phyloP scores from a whole-genome alignment of 2,113 vertebrate species.

The Gymnobelideus leadbeateri region DNA sequence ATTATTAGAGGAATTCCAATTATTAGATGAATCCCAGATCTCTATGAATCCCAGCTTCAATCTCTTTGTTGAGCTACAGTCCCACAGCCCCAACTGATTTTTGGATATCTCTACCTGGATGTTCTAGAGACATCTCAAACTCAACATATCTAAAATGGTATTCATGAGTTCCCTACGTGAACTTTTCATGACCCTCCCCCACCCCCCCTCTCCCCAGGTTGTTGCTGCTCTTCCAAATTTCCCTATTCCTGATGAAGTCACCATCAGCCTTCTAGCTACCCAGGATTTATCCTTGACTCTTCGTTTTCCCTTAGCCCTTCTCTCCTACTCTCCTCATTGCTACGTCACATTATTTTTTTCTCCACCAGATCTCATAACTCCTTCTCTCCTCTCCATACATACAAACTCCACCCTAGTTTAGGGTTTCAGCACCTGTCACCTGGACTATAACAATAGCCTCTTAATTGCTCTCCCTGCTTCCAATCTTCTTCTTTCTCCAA shows the following conservation, averaged over 20 bases:
- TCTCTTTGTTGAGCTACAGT: neutral
- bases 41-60: neutral
- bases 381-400: neutral
- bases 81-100: neutral
- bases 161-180: neutral
- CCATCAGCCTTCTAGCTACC: neutral
- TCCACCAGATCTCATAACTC: neutral
- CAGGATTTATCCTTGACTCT: neutral
- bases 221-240: neutral
- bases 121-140: neutral
- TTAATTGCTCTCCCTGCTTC: neutral
- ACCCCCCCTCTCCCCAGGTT: neutral
- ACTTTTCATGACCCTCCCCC: neutral
- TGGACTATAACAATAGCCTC: neutral
- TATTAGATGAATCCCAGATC: neutral
- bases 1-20: neutral
- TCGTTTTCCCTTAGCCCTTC: neutral
- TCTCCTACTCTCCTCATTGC: neutral
- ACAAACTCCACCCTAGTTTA: neutral
- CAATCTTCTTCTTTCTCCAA: neutral
- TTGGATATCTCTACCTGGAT: neutral
- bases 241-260: neutral
- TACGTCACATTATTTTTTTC: neutral
- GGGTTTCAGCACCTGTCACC: neutral
- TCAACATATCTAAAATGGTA: neutral